Evolutionary conservation across 2,113 vertebrate genomes (phyloP).

Genomic region (Ageneiosus marmoratus): DNA sequence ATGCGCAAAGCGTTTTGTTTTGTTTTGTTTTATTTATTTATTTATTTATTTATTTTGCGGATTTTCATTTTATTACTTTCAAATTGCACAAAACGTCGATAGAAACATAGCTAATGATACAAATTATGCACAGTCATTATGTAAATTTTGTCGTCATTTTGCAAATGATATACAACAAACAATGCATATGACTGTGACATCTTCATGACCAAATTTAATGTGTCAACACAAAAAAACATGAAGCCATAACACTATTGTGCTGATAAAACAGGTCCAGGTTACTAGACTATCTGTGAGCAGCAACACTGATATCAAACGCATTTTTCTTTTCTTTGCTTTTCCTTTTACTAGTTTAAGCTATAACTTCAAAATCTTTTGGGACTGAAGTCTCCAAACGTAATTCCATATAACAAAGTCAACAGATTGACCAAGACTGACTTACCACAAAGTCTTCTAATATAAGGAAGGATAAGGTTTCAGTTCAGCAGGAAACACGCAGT

Average conservation of each 20-base stretch:
- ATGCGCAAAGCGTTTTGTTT: no score
- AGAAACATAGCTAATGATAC: no score
- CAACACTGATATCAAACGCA: neutral
- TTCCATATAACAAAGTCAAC: neutral
- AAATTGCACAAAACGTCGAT: no score
- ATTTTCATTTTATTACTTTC: no score
- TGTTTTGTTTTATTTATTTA: no score
- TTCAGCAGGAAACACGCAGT: neutral
- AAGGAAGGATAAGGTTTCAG: neutral
- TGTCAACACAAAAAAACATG: neutral
- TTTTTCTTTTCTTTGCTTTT: no score
- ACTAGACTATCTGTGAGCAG: neutral
- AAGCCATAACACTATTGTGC: neutral
- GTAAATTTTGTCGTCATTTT: no score
- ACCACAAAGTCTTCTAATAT: neutral
- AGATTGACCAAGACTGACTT: neutral
- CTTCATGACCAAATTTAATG: neutral
- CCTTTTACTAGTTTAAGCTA: neutral
- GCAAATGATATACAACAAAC: neutral
- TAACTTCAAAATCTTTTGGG: neutral
- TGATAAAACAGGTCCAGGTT: no score
- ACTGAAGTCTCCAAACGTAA: neutral
- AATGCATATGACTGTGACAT: neutral
- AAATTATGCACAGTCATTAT: neutral
- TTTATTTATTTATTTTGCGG: no score